Conservation (phyloP, 2,113 vertebrate genomes). For the Forbesichthys agassizii region DNA sequence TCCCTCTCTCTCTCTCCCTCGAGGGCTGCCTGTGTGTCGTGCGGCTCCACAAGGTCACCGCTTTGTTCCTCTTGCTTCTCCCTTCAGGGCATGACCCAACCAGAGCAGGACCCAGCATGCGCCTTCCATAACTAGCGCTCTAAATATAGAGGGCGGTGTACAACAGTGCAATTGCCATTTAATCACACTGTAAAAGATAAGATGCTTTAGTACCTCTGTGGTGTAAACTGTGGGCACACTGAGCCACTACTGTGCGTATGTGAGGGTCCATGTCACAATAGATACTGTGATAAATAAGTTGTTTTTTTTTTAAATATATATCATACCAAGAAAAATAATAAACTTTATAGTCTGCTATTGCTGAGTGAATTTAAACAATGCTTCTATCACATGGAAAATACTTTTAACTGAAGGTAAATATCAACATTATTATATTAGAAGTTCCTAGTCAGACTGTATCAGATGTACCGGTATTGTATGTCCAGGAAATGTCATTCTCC, state of each 20-base stretch:
- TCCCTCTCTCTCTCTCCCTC: not conserved
- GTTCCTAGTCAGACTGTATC: too few species aligned
- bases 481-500: too few species aligned
- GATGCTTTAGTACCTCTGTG: too few species aligned
- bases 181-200: too few species aligned
- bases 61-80: slow-evolving; percentile 33
- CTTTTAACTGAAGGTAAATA: too few species aligned
- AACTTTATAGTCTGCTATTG: too few species aligned
- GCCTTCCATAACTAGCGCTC: slow-evolving; percentile 2
- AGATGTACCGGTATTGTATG: too few species aligned
- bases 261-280: slow-evolving; percentile 58
- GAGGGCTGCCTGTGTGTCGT: slow-evolving; percentile 36
- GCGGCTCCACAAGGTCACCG: slow-evolving; percentile 66
- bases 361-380: too few species aligned
- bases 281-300: not conserved
- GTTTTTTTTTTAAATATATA: not conserved
- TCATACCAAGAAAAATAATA: not conserved
- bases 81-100: slow-evolving; percentile 37
- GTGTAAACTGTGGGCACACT: too few species aligned
- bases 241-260: slow-evolving; percentile 41
- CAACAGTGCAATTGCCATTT: not conserved
- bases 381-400: too few species aligned
- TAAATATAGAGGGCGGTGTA: not conserved
- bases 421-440: too few species aligned
- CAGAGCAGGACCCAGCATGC: slow-evolving; percentile 11